Conservation (phyloP, 2,797 vertebrate species). For the Spea hammondii region DNA sequence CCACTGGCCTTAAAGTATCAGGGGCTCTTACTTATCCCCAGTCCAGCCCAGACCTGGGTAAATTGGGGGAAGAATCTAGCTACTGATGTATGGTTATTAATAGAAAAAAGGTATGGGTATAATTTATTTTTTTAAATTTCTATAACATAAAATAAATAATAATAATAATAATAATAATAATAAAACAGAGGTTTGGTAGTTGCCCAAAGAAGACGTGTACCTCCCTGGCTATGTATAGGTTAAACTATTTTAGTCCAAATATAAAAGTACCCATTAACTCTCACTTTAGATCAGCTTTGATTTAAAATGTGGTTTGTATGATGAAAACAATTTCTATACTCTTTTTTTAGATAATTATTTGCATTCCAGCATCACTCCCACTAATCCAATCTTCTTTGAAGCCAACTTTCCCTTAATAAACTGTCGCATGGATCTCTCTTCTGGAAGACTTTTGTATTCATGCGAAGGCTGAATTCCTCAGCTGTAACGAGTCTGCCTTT, state of each 20-base stretch:
- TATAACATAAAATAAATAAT: too few relatives aligned
- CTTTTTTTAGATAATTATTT: slow-evolving; percentile 66
- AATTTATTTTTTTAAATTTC: too few relatives aligned
- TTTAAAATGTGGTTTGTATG: slow-evolving; percentile 32
- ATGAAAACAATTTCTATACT: slow-evolving; percentile 31
- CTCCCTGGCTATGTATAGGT: slow-evolving; percentile 2
- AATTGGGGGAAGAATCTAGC: not conserved
- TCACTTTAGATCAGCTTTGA: slow-evolving; percentile 42
- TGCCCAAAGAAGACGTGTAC: too few relatives aligned
- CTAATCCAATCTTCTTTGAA: slow-evolving; percentile 74
- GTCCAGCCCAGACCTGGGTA: too few relatives aligned
- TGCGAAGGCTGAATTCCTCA: slow-evolving; percentile 66
- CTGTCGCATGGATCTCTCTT: slow-evolving; percentile 70
- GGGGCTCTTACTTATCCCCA: too few relatives aligned
- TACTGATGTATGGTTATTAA: too few relatives aligned
- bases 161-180: too few relatives aligned
- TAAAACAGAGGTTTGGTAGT: too few relatives aligned
- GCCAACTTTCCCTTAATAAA: slow-evolving; percentile 76
- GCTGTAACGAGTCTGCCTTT: slow-evolving; percentile 59
- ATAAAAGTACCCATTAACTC: slow-evolving; percentile 25
- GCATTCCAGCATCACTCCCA: slow-evolving; percentile 72
- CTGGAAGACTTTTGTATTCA: slow-evolving; percentile 67
- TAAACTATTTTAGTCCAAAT: not conserved
- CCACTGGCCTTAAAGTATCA: too few relatives aligned
- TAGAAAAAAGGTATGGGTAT: too few relatives aligned